Evolutionary conservation across 2,113 vertebrate species (phyloP).

Genomic region (Furnarius figulus): DNA sequence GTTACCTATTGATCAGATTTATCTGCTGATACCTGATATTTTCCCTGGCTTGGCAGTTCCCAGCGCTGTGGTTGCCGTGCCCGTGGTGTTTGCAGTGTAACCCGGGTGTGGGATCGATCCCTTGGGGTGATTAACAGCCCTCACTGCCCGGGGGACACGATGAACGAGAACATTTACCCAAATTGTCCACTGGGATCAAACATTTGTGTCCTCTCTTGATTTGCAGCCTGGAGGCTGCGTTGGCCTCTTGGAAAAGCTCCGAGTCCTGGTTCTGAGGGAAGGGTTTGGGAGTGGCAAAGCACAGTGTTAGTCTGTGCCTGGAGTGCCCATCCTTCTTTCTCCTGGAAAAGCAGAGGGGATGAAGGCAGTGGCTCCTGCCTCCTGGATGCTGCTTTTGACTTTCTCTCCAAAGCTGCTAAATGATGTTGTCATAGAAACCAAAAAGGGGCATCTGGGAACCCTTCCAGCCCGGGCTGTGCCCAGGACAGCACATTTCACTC

Average conservation of each 20-base stretch:
- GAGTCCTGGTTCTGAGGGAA: neutral
- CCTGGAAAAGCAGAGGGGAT: neutral
- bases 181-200: neutral
- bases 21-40: neutral
- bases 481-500: neutral
- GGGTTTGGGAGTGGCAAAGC: neutral
- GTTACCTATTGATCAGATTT: neutral
- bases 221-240: neutral
- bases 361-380: neutral
- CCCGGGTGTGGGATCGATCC: neutral
- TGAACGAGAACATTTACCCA: neutral
- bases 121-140: neutral
- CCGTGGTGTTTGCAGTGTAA: neutral
- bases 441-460: neutral
- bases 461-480: neutral
- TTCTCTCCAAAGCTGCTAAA: neutral
- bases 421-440: slow-evolving; percentile 27
- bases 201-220: neutral
- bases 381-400: neutral
- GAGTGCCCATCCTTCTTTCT: neutral
- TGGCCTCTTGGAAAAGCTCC: neutral
- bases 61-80: fast-evolving
- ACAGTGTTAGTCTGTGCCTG: fast-evolving
- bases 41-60: neutral
- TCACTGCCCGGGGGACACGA: neutral